Conservation (phyloP, 2,888 invertebrate species). For the Mesoligia furuncula region DNA sequence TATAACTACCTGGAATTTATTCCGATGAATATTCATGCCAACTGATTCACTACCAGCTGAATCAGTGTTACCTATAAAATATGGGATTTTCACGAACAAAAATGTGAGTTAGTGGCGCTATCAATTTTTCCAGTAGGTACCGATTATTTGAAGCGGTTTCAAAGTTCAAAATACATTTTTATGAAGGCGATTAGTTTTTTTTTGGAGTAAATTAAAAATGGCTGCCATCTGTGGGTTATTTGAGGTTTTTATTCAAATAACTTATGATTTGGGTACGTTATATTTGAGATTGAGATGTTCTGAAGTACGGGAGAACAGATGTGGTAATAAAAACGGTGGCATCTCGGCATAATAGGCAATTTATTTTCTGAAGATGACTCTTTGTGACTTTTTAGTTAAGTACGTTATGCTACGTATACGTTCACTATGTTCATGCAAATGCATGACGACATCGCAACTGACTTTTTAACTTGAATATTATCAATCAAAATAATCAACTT, state of each 20-base stretch:
- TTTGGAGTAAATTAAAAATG: constrained; percentile 11
- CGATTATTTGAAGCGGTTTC: constrained; percentile 28
- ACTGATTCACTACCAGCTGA: constrained; percentile 58
- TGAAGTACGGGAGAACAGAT: constrained; percentile 35
- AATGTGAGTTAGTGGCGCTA: constrained; percentile 56
- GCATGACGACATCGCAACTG: no score
- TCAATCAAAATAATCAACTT: background rate
- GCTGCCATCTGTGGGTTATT: constrained; percentile 24
- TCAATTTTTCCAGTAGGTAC: constrained; percentile 49
- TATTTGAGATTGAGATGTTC: constrained; percentile 39
- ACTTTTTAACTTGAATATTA: background rate
- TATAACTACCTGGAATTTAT: constrained; percentile 54
- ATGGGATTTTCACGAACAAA: constrained; percentile 53
- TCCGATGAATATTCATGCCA: constrained; percentile 61
- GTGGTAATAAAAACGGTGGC: constrained; percentile 43
- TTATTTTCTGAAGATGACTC: constrained; percentile 39
- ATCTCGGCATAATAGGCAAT: constrained; percentile 43
- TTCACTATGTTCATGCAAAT: background rate
- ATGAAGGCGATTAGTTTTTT: constrained; percentile 23
- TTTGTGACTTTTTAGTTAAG: constrained; percentile 23
- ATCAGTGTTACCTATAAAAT: constrained; percentile 58
- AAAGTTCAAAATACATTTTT: constrained; percentile 46
- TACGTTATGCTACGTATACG: background rate
- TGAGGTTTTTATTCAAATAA: constrained; percentile 20
- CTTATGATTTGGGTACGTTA: constrained; percentile 29